Percentiles rank a stretch among this genome's conserved stretches.
Evolutionary conservation across 2,113 vertebrate genomes (phyloP).

Genomic region (Camelus bactrianus): DNA sequence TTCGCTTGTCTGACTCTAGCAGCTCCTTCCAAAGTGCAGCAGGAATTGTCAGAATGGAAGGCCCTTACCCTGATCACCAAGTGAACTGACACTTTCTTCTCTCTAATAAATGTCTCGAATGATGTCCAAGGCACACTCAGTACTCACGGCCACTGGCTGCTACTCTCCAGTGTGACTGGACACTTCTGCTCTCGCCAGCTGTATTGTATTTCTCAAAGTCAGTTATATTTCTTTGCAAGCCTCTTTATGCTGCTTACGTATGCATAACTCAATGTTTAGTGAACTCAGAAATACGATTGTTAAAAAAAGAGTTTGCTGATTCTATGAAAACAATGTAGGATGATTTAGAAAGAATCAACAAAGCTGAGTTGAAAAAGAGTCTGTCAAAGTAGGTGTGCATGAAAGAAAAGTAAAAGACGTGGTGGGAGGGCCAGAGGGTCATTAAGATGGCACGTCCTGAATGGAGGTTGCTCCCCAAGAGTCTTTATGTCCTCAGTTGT

Average conservation of each 20-base stretch:
- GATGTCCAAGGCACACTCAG: too few relatives aligned
- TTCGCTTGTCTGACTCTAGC: background rate
- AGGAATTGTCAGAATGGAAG: background rate
- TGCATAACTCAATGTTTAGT: background rate
- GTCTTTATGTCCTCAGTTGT: background rate
- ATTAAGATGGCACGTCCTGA: background rate
- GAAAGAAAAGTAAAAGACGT: background rate
- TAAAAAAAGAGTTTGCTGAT: background rate
- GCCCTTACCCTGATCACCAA: background rate
- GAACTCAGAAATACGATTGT: conserved; percentile 1
- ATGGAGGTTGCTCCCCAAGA: background rate
- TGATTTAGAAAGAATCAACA: conserved; percentile 44
- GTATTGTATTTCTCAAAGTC: background rate
- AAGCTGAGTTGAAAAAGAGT: background rate
- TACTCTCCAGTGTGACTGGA: fast-evolving
- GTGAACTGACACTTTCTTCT: background rate
- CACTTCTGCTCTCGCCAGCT: background rate
- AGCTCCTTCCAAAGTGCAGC: background rate
- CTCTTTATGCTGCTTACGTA: background rate
- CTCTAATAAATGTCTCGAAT: background rate
- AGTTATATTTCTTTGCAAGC: background rate
- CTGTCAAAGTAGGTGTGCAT: background rate
- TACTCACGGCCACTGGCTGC: background rate
- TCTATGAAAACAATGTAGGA: conserved; percentile 38
- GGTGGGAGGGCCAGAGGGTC: background rate